phyloP scores from a whole-genome alignment of 2,888 invertebrate genomes.

The Mesorhabditis sp. region DNA sequence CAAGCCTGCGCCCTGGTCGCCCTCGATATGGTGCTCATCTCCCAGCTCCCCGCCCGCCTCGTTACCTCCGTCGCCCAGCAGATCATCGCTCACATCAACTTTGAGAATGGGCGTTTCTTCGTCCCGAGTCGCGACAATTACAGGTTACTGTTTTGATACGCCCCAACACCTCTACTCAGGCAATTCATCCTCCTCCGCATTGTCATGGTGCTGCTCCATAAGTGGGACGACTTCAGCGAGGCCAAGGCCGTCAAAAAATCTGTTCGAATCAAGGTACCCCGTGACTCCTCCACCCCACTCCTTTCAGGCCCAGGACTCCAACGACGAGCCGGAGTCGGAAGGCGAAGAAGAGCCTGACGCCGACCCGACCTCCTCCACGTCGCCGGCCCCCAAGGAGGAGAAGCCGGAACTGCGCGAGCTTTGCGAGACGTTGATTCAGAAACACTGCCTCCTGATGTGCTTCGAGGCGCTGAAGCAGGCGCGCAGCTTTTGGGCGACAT shows the following conservation, averaged over 20 bases:
- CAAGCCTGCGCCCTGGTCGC: background rate
- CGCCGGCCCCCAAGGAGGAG: background rate
- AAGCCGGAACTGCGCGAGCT: background rate
- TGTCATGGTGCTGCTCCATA: conserved; percentile 13
- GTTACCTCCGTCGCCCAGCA: conserved; percentile 8
- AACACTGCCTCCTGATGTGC: background rate
- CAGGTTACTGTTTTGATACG: conserved; percentile 8
- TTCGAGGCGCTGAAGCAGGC: conserved; percentile 1
- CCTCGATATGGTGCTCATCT: background rate
- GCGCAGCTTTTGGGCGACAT: background rate
- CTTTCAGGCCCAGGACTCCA: background rate
- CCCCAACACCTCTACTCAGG: conserved; percentile 6
- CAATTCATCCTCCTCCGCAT: conserved; percentile 15
- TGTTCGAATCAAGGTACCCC: too few species aligned
- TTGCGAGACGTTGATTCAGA: background rate
- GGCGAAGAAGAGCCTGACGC: background rate
- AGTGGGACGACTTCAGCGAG: conserved; percentile 13
- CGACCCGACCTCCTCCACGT: background rate
- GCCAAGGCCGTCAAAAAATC: background rate
- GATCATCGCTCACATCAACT: conserved; percentile 5
- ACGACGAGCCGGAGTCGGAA: background rate
- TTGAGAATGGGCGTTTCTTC: background rate
- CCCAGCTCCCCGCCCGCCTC: conserved; percentile 1
- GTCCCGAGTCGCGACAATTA: background rate
- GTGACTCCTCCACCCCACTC: background rate